Base-by-base conservation (phyloP, 2,113 vertebrate species). In the Pica pica region DNA sequence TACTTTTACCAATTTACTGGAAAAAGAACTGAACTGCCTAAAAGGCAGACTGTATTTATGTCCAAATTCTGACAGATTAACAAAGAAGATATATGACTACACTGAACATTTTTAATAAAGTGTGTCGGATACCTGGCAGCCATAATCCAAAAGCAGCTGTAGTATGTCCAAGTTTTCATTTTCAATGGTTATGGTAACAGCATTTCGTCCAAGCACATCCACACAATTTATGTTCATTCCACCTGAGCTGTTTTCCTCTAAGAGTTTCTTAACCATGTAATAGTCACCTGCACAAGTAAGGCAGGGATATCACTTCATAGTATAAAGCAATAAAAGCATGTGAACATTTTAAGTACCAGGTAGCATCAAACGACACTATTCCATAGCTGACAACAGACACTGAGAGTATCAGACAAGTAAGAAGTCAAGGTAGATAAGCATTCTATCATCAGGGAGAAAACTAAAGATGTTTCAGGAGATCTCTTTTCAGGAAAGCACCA, bases 221-320 rank as follows among this genome's bases (percentile, higher is more conserved):
- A 99, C 98, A 64, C 99, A 99, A 98, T 99, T 99, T 96, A 99
- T 98, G 97, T 99, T 99, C 98, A 99, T 98, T 97, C 99, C 99
- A 19, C 98, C 99, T 1, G 98, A 97, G 70, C 98, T 98, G 97
- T 99, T 99, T 95, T 99, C 99, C 94, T 99, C 99, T 41, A 99
- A 97, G 60, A 99, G 99, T 76, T 99, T 99, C 98, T 99, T 99
- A 98, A 99, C 99, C 99, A 99, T 99, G 97, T 99, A 99, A 98
- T 99, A 99, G 97, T 99, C 99, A 97, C 99, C 99, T 99, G 96
- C 84, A 95, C 84, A 91, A 97, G 68, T 35, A 97, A 97, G 3
- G 19, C 14, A 98, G n/a, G 69, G 81, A 87, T 16, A 86, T 79
- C 60, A 90, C 75, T 97, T 89, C 89, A 70, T 47, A 78, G 91